Evolutionary conservation across 2,888 invertebrate species (phyloP).

Genomic region (Drosophila falleni): DNA sequence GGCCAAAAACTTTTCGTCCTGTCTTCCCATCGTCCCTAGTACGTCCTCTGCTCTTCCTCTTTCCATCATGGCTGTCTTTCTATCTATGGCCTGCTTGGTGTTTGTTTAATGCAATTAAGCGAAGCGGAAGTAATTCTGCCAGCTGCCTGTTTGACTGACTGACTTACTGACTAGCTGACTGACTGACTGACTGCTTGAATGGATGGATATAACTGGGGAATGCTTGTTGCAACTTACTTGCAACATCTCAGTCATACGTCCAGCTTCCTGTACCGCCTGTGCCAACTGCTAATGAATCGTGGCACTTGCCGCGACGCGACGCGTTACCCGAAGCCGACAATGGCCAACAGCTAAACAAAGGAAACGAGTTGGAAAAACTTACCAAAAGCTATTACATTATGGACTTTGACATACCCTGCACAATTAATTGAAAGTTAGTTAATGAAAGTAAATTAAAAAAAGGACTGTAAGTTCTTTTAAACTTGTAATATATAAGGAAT

Average conservation of each 20-base stretch:
- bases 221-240: constrained; percentile 30
- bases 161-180: constrained; percentile 37
- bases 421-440: too few relatives aligned
- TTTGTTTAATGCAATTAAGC: constrained; percentile 77
- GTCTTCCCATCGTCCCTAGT: constrained; percentile 1
- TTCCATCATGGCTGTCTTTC: constrained; percentile 15
- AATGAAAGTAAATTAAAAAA: too few relatives aligned
- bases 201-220: constrained; percentile 36
- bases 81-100: constrained; percentile 40
- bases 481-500: too few relatives aligned
- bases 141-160: constrained; percentile 56
- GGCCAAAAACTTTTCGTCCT: constrained; percentile 53
- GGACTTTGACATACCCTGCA: constrained; percentile 29
- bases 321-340: constrained; percentile 57
- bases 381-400: not conserved
- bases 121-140: constrained; percentile 72
- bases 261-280: constrained; percentile 29
- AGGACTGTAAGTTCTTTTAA: too few relatives aligned
- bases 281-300: constrained; percentile 53
- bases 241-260: constrained; percentile 35
- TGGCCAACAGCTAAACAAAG: constrained; percentile 55
- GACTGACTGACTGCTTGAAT: constrained; percentile 26
- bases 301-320: constrained; percentile 46
- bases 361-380: constrained; percentile 20
- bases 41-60: not conserved